Conservation (phyloP, 2,113 vertebrate species). For the Myodes glareolus region DNA sequence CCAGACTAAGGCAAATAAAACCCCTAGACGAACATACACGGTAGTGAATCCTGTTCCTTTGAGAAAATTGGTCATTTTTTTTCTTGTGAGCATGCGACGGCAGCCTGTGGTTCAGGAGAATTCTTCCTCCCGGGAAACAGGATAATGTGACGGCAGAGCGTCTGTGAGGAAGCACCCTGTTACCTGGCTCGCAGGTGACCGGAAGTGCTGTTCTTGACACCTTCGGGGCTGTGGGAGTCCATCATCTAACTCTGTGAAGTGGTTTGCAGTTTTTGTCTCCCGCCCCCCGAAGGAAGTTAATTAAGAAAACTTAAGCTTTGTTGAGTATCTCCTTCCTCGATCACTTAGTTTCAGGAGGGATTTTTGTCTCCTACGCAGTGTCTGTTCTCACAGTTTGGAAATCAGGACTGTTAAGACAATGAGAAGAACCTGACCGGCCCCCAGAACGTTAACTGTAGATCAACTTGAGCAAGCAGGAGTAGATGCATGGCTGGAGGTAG, state of each 20-base stretch:
- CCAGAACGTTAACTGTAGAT: neutral
- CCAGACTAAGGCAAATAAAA: neutral
- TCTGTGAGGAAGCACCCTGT: neutral
- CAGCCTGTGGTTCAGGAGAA: neutral
- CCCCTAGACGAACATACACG: neutral
- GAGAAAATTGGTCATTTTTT: slow-evolving; percentile 13
- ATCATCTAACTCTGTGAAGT: slow-evolving; percentile 10
- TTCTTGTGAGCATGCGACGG: neutral
- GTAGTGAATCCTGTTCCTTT: neutral
- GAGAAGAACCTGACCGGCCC: neutral
- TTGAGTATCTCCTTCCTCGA: neutral
- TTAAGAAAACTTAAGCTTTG: neutral
- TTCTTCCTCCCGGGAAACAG: neutral
- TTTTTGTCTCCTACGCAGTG: neutral
- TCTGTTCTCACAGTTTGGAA: neutral
- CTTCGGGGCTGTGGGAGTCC: neutral
- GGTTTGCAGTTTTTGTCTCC: neutral
- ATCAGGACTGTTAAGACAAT: neutral
- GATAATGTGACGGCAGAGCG: neutral
- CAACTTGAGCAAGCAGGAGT: neutral
- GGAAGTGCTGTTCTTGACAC: neutral
- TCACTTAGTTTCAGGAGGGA: neutral
- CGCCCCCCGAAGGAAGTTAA: neutral
- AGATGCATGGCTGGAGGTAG: neutral
- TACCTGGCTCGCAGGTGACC: neutral